phyloP scores from a whole-genome alignment of 2,797 vertebrate species.

The Falco berigora region DNA sequence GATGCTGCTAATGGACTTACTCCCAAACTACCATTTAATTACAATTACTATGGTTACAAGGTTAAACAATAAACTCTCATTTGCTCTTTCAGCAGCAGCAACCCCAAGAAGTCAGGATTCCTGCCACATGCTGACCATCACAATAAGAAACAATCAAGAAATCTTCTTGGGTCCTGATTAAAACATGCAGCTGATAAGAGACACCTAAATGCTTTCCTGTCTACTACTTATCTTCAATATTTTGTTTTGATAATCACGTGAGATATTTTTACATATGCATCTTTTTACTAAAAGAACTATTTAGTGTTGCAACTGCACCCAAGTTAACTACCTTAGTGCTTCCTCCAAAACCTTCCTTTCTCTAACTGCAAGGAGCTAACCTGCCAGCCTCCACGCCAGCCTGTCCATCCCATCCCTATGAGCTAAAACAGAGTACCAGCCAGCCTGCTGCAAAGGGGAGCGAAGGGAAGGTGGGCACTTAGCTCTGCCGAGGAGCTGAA shows the following conservation, averaged over 20 bases:
- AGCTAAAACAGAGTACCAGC: fast-evolving
- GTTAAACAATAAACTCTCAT: neutral
- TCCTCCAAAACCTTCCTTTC: neutral
- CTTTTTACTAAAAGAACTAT: neutral
- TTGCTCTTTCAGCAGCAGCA: neutral
- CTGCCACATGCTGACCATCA: neutral
- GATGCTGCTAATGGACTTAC: neutral
- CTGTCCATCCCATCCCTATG: fast-evolving
- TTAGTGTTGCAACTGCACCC: neutral
- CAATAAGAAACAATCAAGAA: neutral
- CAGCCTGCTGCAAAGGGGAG: neutral
- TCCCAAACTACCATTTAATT: neutral
- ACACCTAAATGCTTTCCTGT: neutral
- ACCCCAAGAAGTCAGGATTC: neutral
- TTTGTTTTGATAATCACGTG: neutral
- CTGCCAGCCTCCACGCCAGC: neutral
- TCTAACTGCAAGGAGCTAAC: neutral
- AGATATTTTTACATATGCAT: neutral
- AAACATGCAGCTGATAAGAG: neutral
- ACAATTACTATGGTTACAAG: neutral
- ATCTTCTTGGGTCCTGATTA: neutral
- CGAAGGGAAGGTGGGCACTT: no score
- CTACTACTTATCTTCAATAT: neutral
- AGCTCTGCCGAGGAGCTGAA: neutral
- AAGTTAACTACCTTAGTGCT: neutral